phyloP scores from a whole-genome alignment of 2,113 vertebrate genomes.

The Benitochromis conjunctus region DNA sequence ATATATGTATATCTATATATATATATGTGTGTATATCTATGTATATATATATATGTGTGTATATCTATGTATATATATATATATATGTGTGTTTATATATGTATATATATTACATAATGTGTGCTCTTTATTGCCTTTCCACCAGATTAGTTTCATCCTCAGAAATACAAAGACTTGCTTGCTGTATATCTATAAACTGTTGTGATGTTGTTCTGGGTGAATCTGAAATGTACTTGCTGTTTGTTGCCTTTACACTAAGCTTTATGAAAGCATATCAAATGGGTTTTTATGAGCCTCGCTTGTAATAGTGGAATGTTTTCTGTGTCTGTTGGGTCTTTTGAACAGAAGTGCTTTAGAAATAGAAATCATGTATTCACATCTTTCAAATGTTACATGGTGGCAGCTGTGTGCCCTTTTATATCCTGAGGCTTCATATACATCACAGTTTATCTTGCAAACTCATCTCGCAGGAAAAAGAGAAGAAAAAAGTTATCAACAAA shows the following conservation, averaged over 20 bases:
- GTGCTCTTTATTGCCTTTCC: too few relatives aligned
- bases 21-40: too few relatives aligned
- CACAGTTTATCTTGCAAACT: background rate
- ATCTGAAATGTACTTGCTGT: background rate
- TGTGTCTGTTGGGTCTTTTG: background rate
- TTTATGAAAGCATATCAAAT: background rate
- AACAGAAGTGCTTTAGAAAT: background rate
- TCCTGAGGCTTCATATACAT: background rate
- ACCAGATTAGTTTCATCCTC: background rate
- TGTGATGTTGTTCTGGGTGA: background rate
- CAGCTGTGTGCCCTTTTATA: background rate
- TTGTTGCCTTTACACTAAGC: background rate
- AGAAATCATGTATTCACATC: too few relatives aligned
- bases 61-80: too few relatives aligned
- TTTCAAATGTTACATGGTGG: background rate
- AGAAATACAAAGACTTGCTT: background rate
- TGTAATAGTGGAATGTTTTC: background rate
- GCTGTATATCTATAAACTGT: background rate
- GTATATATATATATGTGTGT: too few relatives aligned
- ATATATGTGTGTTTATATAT: too few relatives aligned
- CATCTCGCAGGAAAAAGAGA: background rate
- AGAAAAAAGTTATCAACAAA: background rate
- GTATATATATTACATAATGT: too few relatives aligned
- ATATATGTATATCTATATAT: too few relatives aligned
- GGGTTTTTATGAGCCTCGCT: background rate